Base-by-base conservation (phyloP, 2,113 vertebrate species). In the Microtus oregoni region DNA sequence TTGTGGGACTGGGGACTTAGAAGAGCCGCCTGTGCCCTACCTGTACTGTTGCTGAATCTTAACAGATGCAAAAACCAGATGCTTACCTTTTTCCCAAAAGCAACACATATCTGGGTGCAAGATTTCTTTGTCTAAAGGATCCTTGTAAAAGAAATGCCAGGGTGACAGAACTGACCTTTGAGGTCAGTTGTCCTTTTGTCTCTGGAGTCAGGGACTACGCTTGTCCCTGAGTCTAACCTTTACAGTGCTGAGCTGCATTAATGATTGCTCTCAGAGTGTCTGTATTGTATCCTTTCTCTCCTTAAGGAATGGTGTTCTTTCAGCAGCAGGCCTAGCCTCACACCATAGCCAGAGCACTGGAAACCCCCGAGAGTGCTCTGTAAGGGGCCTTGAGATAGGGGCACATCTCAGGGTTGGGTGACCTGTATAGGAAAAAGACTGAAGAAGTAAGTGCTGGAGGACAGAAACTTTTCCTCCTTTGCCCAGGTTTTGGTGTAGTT, bases 61-160 rank as follows among this genome's bases (percentile, higher is more conserved):
- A 2, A 2, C 7, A 5, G 4, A 44, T 35, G 41, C 8, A 2
- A 12, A 61, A 4, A 1, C 55, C 19, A 58, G 38, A 0, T 2
- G 26, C 20, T 3, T 12, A 6, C 30, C 22, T 12, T 44, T 20
- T 17, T 14, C 12, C 13, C 9, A 1, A 4, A 22, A 67, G 28
- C 5, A 19, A n/a, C 5, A 19, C 38, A 1, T 4, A 22, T 4
- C 10, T 22, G 13, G 20, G 52, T 70, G 14, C 67, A 50, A 13
- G 44, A n/a, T 52, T 87, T 0, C 47, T 50, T 70, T 5, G n/a
- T 15, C 72, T 17, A 30, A 72, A 10, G 35, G 30, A 41, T 77
- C 73, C 19, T 11, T 0, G 26, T 0, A n/a, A 61, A 52, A 41
- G 32, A 17, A 78, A 20, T 52, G 58, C 2, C 50, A 15, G 22